These are phyloP conservation scores for Hydrotaea diabolus DNA, from an alignment of 2,888 invertebrate species.

Conservation along the genomic window DNA sequence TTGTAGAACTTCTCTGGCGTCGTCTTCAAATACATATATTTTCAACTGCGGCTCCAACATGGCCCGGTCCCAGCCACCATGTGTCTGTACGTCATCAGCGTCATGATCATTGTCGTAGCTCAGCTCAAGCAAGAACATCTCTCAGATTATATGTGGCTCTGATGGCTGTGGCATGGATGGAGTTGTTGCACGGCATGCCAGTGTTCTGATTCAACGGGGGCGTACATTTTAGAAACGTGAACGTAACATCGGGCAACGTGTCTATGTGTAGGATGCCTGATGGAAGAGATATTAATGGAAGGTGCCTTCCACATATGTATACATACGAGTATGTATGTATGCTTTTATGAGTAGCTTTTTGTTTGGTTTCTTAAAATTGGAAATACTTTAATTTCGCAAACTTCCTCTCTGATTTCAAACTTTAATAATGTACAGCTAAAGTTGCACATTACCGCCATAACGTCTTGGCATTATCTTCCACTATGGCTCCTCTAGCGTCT, in stretches of 20 bases:
- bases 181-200: neutral
- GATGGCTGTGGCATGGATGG: neutral
- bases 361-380: conserved; percentile 3
- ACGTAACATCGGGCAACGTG: neutral
- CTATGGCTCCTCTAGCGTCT: neutral
- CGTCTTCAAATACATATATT: neutral
- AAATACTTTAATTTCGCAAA: conserved; percentile 28
- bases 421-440: conserved; percentile 22
- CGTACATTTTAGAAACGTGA: neutral
- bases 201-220: conserved; percentile 3
- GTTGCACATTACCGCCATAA: conserved; percentile 6
- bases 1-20: conserved; percentile 13
- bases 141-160: neutral
- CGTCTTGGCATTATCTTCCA: neutral
- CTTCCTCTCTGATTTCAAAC: conserved; percentile 24
- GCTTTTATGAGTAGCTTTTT: neutral
- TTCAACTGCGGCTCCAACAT: neutral
- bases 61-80: too few relatives aligned
- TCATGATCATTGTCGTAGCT: neutral
- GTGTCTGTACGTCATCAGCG: neutral
- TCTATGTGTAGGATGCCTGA: neutral
- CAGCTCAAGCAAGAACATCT: neutral
- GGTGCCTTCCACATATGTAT: neutral
- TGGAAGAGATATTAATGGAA: too few relatives aligned
- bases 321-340: neutral